Evolutionary conservation across 2,797 vertebrate species (phyloP).

Genomic region (Podarcis lilfordi): DNA sequence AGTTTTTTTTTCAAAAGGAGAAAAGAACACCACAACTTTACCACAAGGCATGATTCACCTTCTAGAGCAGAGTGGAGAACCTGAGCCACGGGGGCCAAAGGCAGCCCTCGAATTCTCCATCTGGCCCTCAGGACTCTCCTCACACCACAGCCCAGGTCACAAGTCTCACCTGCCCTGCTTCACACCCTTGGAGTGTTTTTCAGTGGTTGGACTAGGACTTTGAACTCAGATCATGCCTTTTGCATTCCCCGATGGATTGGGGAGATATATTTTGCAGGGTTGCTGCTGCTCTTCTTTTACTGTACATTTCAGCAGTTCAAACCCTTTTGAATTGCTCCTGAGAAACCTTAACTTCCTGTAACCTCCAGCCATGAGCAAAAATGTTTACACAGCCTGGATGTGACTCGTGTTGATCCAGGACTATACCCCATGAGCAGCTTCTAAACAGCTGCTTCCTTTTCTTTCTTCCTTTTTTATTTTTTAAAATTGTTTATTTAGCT

Average conservation of each 20-base stretch:
- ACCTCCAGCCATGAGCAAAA: constrained; percentile 39
- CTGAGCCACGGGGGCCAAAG: not conserved
- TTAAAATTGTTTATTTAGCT: not conserved
- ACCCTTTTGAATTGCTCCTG: constrained; percentile 18
- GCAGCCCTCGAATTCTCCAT: no score
- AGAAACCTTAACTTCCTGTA: constrained; percentile 40
- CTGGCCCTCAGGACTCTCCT: no score
- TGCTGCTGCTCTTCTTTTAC: not conserved
- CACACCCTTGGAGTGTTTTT: no score
- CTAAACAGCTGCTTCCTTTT: constrained; percentile 30
- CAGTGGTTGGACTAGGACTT: not conserved
- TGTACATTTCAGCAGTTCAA: constrained; percentile 11
- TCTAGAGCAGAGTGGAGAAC: not conserved
- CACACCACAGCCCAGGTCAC: no score
- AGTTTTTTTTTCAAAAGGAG: not conserved
- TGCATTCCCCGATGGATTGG: not conserved
- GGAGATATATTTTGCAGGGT: not conserved
- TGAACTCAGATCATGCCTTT: not conserved
- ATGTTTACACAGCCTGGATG: constrained; percentile 8
- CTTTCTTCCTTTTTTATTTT: not conserved
- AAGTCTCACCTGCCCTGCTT: no score
- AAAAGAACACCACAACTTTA: not conserved
- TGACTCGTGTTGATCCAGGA: constrained; percentile 33
- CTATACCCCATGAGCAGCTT: constrained; percentile 17
- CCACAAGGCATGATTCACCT: not conserved